Conservation (phyloP, 1,140 invertebrate species). For the Neodiprion fabricii region DNA sequence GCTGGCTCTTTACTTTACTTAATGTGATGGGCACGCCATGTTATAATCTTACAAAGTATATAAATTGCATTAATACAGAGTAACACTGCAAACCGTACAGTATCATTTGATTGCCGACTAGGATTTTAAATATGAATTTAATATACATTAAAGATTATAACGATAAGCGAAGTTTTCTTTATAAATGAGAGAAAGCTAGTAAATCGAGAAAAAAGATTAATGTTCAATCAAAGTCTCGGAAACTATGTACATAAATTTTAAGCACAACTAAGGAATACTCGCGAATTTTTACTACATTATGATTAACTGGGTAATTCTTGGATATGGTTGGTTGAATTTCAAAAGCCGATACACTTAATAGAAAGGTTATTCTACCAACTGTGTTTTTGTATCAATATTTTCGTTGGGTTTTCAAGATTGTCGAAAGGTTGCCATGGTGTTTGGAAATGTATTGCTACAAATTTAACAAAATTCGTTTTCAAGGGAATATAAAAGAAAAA, state of each 20-base stretch:
- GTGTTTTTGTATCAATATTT: constrained; percentile 7
- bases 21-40: neutral
- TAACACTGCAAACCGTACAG: too few relatives aligned
- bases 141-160: neutral
- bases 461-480: too few relatives aligned
- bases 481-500: neutral
- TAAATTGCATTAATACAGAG: too few relatives aligned
- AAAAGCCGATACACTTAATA: constrained; percentile 38
- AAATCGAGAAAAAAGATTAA: constrained; percentile 30
- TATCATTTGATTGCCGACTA: neutral
- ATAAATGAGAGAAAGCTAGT: neutral
- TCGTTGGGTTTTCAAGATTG: constrained; percentile 12
- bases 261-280: constrained; percentile 35
- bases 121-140: neutral
- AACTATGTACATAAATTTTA: constrained; percentile 44
- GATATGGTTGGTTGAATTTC: constrained; percentile 43
- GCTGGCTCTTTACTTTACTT: neutral
- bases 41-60: neutral
- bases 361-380: neutral
- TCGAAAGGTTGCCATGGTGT: too few relatives aligned
- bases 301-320: constrained; percentile 31
- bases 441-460: neutral
- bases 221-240: constrained; percentile 35
- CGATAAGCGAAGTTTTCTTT: neutral
- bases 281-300: constrained; percentile 21